phyloP scores from a whole-genome alignment of 2,113 vertebrate genomes.

The Cottus gobio region DNA sequence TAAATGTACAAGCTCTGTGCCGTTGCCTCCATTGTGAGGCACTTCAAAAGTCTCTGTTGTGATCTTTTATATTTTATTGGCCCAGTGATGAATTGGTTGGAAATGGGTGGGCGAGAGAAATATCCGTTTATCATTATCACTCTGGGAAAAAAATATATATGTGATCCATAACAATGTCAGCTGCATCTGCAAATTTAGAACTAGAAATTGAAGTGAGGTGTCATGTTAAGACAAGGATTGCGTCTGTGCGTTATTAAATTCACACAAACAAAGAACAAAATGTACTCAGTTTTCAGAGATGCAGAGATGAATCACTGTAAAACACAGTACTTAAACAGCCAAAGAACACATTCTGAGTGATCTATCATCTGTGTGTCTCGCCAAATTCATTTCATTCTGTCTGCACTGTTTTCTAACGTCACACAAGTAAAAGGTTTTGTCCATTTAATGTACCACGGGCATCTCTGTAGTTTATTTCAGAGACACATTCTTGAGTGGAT shows the following conservation, averaged over 20 bases:
- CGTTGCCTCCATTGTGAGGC: constrained; percentile 11
- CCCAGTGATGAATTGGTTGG: constrained; percentile 40
- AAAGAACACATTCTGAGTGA: constrained; percentile 22
- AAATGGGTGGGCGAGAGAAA: constrained; percentile 26
- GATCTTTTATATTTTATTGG: constrained; percentile 35
- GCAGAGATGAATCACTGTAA: constrained; percentile 40
- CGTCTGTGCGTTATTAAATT: constrained; percentile 55
- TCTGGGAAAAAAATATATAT: constrained; percentile 35
- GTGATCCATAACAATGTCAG: constrained; percentile 47
- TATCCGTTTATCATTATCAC: constrained; percentile 67
- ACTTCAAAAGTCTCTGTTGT: constrained; percentile 33
- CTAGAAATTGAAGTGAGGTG: constrained; percentile 48
- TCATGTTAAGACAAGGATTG: constrained; percentile 45
- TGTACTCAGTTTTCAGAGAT: constrained; percentile 16
- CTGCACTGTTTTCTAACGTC: constrained; percentile 3
- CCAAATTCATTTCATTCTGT: not conserved
- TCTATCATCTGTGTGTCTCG: not conserved
- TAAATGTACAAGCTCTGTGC: constrained; percentile 17
- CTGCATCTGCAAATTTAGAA: constrained; percentile 51
- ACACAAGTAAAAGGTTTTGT: not conserved
- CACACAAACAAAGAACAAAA: constrained; percentile 39
- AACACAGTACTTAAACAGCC: constrained; percentile 39
- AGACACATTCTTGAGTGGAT: constrained; percentile 22
- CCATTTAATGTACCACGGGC: not conserved
- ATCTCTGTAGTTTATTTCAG: not conserved